Conservation (phyloP, 2,113 vertebrate species). For the Athene cunicularia region DNA sequence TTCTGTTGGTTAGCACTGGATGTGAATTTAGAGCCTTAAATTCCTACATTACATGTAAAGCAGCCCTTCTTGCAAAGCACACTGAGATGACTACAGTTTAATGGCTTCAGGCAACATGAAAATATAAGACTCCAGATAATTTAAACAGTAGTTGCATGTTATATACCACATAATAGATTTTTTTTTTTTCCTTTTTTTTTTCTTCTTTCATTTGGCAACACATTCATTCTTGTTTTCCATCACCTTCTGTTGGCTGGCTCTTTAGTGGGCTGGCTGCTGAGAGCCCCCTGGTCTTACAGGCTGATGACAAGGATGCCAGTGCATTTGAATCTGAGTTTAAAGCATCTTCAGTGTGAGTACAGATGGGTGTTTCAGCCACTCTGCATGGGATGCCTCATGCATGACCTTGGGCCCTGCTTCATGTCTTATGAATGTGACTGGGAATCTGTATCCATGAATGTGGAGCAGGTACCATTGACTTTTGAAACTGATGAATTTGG, state of each 20-base stretch:
- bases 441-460: background rate
- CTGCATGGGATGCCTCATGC: background rate
- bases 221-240: background rate
- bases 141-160: background rate
- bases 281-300: background rate
- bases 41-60: rapidly evolving
- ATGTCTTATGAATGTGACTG: background rate
- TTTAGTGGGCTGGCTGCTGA: background rate
- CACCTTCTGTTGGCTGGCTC: background rate
- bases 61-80: background rate
- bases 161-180: background rate
- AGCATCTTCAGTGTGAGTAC: slow-evolving; percentile 37
- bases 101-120: background rate
- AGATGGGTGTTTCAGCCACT: background rate
- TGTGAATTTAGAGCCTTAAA: background rate
- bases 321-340: slow-evolving; percentile 37
- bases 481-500: background rate
- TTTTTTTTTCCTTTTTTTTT: rapidly evolving
- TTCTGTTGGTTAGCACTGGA: background rate
- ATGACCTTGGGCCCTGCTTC: background rate
- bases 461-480: background rate
- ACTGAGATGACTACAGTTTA: background rate
- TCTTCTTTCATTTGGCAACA: background rate
- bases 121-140: background rate
- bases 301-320: slow-evolving; percentile 6